Evolutionary conservation across 1,140 invertebrate species (phyloP), one percentile per base, ranked within the genome.

Genomic region (Zaprionus nigranus): DNA sequence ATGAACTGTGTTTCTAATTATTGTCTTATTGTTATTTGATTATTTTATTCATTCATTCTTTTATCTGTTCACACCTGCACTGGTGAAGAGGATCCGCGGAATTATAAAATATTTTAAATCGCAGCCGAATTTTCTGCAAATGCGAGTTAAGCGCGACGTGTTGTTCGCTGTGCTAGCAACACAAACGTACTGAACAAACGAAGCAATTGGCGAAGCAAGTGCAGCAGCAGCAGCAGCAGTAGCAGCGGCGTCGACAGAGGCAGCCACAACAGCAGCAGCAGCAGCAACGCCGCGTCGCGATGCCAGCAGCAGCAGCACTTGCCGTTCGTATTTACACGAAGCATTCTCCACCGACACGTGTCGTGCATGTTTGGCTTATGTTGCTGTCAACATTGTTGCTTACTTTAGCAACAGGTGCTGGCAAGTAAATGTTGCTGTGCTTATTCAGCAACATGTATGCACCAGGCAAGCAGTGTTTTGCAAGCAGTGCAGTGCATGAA

Each of bases 131-230:
- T 40, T n/a, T n/a, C 38, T 40, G 13, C 24, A 59, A 22, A n/a
- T 49, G 17, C 26, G 49, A 58, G 15, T 43, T 65, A 79, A 69
- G 82, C 85, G 85, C 85, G 81, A 61, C 79, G 79, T 72, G 85
- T 79, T 82, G 85, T 79, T 82, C 53, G 58, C 69, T 76, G 78
- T 65, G 49, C 85, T 76, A 79, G 61, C 76, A 79, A 75, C 81
- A 81, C 74, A 90, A 81, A 70, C 76, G 70, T 78, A 90, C 85
- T 90, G 73, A 90, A 74, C 59, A 74, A 67, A 24, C 57, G 38
- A 43, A 24, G 49, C 51, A 20, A 20, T 59, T 49, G 46, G n/a
- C 59, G 61, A 60, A 54, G 26, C 36, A 22, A 46, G 15, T 64
- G 54, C 61, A 71, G 60, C 61, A 59, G n/a, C 40, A 68, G 43